phyloP scores from a whole-genome alignment of 1,140 invertebrate species.

The Oppia nitens region DNA sequence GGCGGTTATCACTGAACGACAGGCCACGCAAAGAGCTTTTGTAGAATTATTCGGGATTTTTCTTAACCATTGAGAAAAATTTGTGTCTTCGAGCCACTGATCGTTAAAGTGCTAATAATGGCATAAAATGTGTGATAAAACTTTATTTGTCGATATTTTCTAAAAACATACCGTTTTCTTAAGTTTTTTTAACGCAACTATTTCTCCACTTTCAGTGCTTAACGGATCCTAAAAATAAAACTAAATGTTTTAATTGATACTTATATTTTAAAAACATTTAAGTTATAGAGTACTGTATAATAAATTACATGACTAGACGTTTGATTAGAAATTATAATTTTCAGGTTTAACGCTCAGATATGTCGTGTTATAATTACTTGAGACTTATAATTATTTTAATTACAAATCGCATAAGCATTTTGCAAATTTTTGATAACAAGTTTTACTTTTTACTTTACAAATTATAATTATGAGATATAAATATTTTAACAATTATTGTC shows the following conservation, averaged over 20 bases:
- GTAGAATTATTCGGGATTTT: constrained; percentile 7
- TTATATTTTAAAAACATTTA: background rate
- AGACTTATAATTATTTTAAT: too few species aligned
- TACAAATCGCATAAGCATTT: too few species aligned
- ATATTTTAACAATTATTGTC: too few species aligned
- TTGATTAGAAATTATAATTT: too few species aligned
- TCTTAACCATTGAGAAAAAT: constrained; percentile 4
- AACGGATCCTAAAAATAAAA: background rate
- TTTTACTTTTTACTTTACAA: too few species aligned
- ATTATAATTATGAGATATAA: too few species aligned
- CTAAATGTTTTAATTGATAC: too few species aligned
- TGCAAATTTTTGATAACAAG: too few species aligned
- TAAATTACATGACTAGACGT: background rate
- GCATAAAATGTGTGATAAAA: background rate
- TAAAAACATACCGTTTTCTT: background rate
- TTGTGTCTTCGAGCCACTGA: constrained; percentile 1
- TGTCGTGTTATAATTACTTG: too few species aligned
- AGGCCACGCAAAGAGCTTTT: constrained; percentile 8
- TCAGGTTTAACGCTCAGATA: too few species aligned
- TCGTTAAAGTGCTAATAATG: constrained; percentile 2
- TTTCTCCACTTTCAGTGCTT: background rate
- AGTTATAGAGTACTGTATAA: background rate
- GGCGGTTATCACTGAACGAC: background rate
- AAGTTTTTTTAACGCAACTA: background rate
- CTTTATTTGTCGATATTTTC: background rate